Percentiles rank a stretch among this genome's conserved stretches.
Evolutionary conservation across 1,140 invertebrate genomes (phyloP).

Genomic region (Leptoteleia sp.): DNA sequence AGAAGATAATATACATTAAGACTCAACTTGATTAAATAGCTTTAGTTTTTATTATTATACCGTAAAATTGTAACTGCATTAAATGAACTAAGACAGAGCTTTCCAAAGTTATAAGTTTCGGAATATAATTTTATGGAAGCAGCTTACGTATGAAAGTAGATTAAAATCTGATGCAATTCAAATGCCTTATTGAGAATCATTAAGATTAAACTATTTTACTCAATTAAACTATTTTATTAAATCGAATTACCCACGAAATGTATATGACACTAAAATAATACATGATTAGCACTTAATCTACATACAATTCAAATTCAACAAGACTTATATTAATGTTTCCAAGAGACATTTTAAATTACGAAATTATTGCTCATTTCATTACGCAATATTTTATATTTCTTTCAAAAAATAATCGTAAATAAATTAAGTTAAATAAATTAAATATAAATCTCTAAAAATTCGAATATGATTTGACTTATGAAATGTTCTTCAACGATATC

Average conservation of each 20-base stretch:
- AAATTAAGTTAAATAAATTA: too few species aligned
- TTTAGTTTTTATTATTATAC: conserved; percentile 12
- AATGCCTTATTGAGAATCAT: conserved; percentile 39
- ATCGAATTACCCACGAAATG: conserved; percentile 18
- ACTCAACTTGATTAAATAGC: conserved; percentile 7
- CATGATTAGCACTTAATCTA: conserved; percentile 2
- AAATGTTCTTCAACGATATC: conserved; percentile 4
- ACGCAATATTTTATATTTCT: too few species aligned
- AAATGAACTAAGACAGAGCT: conserved; percentile 15
- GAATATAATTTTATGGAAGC: conserved; percentile 32
- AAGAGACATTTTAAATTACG: too few species aligned
- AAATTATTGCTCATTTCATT: too few species aligned
- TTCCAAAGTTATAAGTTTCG: conserved; percentile 23
- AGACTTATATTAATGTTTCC: too few species aligned
- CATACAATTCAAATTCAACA: not conserved
- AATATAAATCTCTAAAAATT: too few species aligned
- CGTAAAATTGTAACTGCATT: conserved; percentile 16
- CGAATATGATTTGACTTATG: too few species aligned
- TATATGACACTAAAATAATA: conserved; percentile 10
- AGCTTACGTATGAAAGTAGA: conserved; percentile 36
- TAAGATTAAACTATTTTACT: conserved; percentile 1
- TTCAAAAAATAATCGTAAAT: too few species aligned
- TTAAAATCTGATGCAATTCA: conserved; percentile 38
- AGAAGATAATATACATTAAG: not conserved
- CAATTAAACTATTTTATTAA: too few species aligned